Base-by-base conservation (phyloP, 1,140 invertebrate genomes). In the Brachionus plicatilis region DNA sequence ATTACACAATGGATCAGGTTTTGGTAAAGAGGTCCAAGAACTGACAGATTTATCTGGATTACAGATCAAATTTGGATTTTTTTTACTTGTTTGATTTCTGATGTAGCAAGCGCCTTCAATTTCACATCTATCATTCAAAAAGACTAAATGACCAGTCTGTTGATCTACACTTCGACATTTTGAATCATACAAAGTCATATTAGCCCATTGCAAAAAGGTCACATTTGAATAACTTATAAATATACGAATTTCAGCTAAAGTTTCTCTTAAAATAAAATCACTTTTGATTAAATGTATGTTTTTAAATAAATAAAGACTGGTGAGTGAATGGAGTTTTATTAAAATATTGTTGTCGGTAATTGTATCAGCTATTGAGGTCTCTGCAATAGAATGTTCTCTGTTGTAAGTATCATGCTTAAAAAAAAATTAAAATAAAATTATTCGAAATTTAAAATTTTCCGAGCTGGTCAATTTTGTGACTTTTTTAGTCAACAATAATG, bases 91-190 rank as follows among this genome's bases (percentile, higher is more conserved):
- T 65, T 82, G 12, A 65, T 82, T 66, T 41, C 37, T 65, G 8
- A 65, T 82, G 33, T 65, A 82, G 14, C 79, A 82, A 41, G 47
- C 56, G 27, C 79, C 79, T 17, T 41, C 27, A 33, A 82, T 82
- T 14, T 82, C 79, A 66, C 79, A 82, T 43, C n/a, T 82, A n/a
- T 82, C 79, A 37, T 82, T 8, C 29, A 5, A 27, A 53, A 29
- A 33, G 29, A 53, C 24, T 5, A 43, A 53, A 12, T 24, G n/a
- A 3, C 50, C 78, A 24, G 7, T 45, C 29, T 56, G 20, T 27
- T 68, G n/a, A 66, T 68, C 9, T 33, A 12, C 20, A 47, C 8
- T 65, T 29, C 79, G 20, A 47, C 79, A 82, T 82, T 47, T 65
- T 4, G 53, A 65, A 24, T 82, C 79, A 41, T 82, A 82, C 53